Conservation (phyloP, 2,888 invertebrate species). For the Drosophila mettleri region DNA sequence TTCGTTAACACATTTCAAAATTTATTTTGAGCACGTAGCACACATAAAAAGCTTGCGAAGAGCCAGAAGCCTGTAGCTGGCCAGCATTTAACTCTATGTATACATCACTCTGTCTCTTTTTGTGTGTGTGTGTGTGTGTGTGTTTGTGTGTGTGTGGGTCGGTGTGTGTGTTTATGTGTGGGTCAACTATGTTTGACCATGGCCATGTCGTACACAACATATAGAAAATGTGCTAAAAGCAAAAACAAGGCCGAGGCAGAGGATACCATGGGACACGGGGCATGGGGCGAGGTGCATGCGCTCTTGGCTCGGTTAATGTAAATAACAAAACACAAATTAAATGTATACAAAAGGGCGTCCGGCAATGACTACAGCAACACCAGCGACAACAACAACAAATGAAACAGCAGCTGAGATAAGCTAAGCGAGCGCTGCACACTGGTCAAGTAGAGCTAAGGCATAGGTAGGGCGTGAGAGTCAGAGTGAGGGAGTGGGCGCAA, state of each 20-base stretch:
- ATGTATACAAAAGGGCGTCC: constrained; percentile 76
- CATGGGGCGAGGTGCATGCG: constrained; percentile 22
- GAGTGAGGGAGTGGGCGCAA: neutral
- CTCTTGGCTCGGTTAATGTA: constrained; percentile 79
- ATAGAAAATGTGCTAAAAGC: constrained; percentile 69
- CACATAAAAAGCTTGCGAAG: constrained; percentile 68
- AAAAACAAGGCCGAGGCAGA: constrained; percentile 38
- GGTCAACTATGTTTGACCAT: constrained; percentile 60
- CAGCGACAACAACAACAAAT: constrained; percentile 26
- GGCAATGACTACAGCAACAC: constrained; percentile 46
- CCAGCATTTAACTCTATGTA: constrained; percentile 44
- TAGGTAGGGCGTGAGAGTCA: neutral
- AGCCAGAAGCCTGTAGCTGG: constrained; percentile 29
- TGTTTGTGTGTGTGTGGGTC: constrained; percentile 14
- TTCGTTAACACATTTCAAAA: constrained; percentile 83
- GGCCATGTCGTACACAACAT: constrained; percentile 50
- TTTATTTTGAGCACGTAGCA: constrained; percentile 83
- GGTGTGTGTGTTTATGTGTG: constrained; percentile 35
- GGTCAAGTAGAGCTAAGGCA: neutral
- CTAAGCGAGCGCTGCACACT: constrained; percentile 41
- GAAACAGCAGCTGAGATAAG: constrained; percentile 70
- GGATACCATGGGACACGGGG: neutral
- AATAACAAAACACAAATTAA: constrained; percentile 84
- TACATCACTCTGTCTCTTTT: constrained; percentile 3
- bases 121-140: constrained; percentile 15